These are phyloP conservation scores for Batillaria attramentaria DNA, from an alignment of 1,140 invertebrate genomes.

Conservation along the genomic window DNA sequence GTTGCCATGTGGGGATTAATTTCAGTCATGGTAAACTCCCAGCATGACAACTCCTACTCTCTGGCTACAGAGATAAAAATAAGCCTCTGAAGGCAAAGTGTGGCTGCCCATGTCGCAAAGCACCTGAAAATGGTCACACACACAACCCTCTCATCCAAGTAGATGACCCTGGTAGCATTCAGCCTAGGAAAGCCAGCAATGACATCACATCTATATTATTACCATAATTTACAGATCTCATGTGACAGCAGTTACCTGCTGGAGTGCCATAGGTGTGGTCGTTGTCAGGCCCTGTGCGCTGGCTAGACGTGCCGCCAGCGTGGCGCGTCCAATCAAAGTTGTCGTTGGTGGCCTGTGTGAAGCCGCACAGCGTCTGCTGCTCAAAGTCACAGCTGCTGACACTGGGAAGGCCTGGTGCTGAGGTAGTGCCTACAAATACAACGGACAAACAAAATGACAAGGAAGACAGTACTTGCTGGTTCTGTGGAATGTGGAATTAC, in stretches of 20 bases:
- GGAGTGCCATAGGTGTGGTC: slow-evolving; percentile 55
- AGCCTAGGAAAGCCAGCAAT: too few relatives aligned
- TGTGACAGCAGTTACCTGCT: slow-evolving; percentile 29
- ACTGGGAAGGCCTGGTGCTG: background rate
- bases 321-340: slow-evolving; percentile 57
- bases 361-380: slow-evolving; percentile 32
- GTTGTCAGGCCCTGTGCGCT: slow-evolving; percentile 48
- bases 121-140: too few relatives aligned
- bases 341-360: slow-evolving; percentile 26
- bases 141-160: too few relatives aligned
- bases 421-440: slow-evolving; percentile 1
- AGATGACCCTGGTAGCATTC: too few relatives aligned
- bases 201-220: too few relatives aligned
- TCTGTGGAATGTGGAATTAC: background rate
- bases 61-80: too few relatives aligned
- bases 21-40: too few relatives aligned
- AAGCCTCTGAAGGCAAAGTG: too few relatives aligned
- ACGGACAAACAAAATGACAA: background rate
- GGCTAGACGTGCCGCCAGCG: slow-evolving; percentile 31
- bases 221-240: too few relatives aligned
- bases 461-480: background rate
- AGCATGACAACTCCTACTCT: too few relatives aligned
- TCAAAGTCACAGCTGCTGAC: slow-evolving; percentile 43
- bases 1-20: too few relatives aligned
- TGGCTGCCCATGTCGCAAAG: too few relatives aligned